Percentiles rank a stretch among this genome's conserved stretches.
Conservation (phyloP, 1,140 invertebrate species). For the Anastrepha ludens region DNA sequence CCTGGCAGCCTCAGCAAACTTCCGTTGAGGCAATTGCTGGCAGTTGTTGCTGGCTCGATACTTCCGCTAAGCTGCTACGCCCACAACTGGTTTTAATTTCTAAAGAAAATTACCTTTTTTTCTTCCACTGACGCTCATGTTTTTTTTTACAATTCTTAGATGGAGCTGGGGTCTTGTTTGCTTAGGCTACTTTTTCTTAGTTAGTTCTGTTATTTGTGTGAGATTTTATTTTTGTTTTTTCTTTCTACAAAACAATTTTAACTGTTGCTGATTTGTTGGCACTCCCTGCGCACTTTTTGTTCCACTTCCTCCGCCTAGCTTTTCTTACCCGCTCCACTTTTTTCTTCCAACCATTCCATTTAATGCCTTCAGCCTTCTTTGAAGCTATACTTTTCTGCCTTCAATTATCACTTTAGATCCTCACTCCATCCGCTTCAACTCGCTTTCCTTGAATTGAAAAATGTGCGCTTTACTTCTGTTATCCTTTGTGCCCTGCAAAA, state of each 20-base stretch:
- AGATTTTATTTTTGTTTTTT: not conserved
- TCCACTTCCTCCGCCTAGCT: no score
- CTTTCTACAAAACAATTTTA: not conserved
- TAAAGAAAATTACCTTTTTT: constrained; percentile 11
- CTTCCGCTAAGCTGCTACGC: not conserved
- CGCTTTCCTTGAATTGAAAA: not conserved
- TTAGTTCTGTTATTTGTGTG: not conserved
- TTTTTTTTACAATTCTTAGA: not conserved
- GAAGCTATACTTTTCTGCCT: not conserved
- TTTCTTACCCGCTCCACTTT: not conserved
- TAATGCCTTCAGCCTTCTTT: no score
- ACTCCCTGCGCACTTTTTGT: not conserved
- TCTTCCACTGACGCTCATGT: not conserved
- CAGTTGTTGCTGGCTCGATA: not conserved
- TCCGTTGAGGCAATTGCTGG: not conserved
- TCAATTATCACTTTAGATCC: not conserved
- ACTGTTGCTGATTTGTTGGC: constrained; percentile 3
- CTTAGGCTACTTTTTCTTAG: not conserved
- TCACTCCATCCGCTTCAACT: not conserved
- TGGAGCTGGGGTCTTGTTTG: not conserved
- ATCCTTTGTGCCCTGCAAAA: constrained; percentile 23
- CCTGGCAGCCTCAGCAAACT: not conserved
- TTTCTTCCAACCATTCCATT: not conserved
- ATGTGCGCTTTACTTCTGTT: not conserved
- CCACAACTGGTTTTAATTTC: constrained; percentile 12